Evolutionary conservation across 2,888 invertebrate species (phyloP).

Genomic region (Mamestra brassicae): DNA sequence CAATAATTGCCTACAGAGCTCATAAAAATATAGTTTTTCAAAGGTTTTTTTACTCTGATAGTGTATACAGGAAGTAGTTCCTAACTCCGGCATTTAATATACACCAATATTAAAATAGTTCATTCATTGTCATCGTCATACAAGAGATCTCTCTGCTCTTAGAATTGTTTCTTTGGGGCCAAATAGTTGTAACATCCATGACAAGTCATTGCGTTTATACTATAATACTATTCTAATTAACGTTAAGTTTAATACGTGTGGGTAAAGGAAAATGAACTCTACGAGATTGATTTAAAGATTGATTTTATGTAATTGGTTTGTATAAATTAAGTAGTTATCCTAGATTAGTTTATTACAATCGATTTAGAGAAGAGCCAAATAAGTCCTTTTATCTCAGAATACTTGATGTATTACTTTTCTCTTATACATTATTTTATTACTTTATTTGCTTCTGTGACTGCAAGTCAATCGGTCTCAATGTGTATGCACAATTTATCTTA

Average conservation of each 20-base stretch:
- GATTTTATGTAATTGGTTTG: slow-evolving; percentile 68
- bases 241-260: slow-evolving; percentile 62
- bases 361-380: slow-evolving; percentile 79
- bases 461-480: slow-evolving; percentile 63
- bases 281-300: slow-evolving; percentile 72
- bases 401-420: slow-evolving; percentile 51
- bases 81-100: slow-evolving; percentile 76
- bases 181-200: slow-evolving; percentile 89
- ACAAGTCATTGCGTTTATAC: slow-evolving; percentile 85
- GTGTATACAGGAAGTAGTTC: slow-evolving; percentile 70
- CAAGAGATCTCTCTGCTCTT: slow-evolving; percentile 82
- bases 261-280: slow-evolving; percentile 69
- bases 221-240: slow-evolving; percentile 66
- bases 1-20: slow-evolving; percentile 53
- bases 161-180: slow-evolving; percentile 88
- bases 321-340: slow-evolving; percentile 67
- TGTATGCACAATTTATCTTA: slow-evolving; percentile 70
- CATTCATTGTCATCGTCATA: slow-evolving; percentile 66
- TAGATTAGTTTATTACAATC: slow-evolving; percentile 70
- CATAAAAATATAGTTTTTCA: slow-evolving; percentile 39
- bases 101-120: slow-evolving; percentile 65
- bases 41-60: slow-evolving; percentile 34
- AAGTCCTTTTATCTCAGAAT: slow-evolving; percentile 68
- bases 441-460: slow-evolving; percentile 58
- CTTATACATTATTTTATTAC: slow-evolving; percentile 46